Base-by-base conservation (phyloP, 2,113 vertebrate genomes). In the Etia nguti region DNA sequence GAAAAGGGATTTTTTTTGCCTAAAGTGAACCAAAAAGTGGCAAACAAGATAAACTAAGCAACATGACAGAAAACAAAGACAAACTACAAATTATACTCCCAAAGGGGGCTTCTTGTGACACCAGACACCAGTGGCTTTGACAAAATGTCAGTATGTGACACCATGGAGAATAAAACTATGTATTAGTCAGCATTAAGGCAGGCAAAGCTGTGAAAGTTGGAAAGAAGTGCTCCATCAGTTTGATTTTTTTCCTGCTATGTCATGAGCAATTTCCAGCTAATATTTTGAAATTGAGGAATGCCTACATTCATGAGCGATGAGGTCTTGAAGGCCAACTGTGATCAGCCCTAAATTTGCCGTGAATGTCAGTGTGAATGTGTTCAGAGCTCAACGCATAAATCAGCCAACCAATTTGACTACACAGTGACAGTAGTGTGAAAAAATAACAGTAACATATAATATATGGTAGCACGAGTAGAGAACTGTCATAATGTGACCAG, bases 1-100 rank as follows among this genome's bases (percentile, higher is more conserved):
- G 11, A 46, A 46, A 12, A 46, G 13, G 34, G 2, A 15, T 43
- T 1, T 4, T 15, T 22, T 5, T 43, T 7, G 0, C 12, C 0
- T 46, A 46, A 73, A 73, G 36, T 46, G 13, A 46, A 46, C 65
- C 13, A 26, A 43, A 46, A 73, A 73, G 22, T 26, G 22, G 38
- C 12, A 43, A 73, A 46, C n/a, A 46, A 73, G 38, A 46, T 46
- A 10, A 73, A 46, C 13, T 10, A 16, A 73, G 5, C 22, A 46
- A 26, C 65, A 73, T 24, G 38, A 46, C 41, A 29, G 65, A 48
- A 46, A 75, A 48, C 43, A 29, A 75, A 75, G 15, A 48, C 68
- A 48, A 75, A 75, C 22, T 5, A 18, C 24, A 48, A 48, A 48
- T 11, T 75, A 26, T 75, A 8, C 41, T 75, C 2, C 68, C 68